Evolutionary conservation across 2,797 vertebrate species (phyloP).

Genomic region (Threskiornis aethiopicus): DNA sequence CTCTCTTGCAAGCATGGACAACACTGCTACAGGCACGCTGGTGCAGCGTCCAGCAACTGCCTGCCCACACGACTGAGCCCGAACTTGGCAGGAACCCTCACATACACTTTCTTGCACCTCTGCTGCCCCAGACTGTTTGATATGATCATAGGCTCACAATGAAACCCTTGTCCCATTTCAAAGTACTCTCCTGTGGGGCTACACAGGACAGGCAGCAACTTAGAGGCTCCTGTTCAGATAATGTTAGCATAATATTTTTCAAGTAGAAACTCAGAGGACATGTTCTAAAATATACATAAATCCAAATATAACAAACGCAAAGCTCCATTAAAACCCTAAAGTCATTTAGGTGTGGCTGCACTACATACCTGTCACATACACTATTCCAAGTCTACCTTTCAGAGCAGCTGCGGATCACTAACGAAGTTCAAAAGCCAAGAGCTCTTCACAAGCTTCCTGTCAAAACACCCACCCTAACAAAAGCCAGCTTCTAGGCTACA

Average conservation of each 20-base stretch:
- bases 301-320: not conserved
- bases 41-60: accelerated
- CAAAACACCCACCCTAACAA: not conserved
- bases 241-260: not conserved
- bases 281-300: not conserved
- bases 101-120: not conserved
- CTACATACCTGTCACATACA: not conserved
- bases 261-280: not conserved
- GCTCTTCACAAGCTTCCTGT: not conserved
- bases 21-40: accelerated
- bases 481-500: not conserved
- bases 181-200: not conserved
- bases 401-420: not conserved
- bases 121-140: not conserved
- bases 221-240: not conserved
- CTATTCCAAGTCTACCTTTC: not conserved
- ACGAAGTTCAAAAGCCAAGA: not conserved
- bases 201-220: not conserved
- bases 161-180: not conserved
- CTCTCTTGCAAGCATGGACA: not conserved
- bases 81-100: not conserved
- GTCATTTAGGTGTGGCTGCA: not conserved
- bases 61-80: not conserved
- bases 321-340: not conserved
- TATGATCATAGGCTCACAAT: not conserved